Percentiles rank a stretch among this genome's conserved stretches.
Evolutionary conservation across 2,113 vertebrate species (phyloP).

Genomic region (Tinamus guttatus): DNA sequence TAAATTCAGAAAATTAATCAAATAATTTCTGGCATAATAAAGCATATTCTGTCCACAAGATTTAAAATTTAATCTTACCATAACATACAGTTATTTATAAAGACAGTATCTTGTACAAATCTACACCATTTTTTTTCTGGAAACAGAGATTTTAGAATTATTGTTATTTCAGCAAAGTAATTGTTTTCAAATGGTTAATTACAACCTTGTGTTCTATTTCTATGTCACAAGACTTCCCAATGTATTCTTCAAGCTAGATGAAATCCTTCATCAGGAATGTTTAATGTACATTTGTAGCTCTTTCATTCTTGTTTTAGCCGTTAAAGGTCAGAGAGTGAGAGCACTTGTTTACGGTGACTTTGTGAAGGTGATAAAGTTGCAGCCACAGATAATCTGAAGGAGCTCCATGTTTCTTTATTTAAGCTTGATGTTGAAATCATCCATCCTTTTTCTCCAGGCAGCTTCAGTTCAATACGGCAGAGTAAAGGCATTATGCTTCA

Average conservation of each 20-base stretch:
- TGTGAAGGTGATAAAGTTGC: conserved; percentile 37
- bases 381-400: background rate
- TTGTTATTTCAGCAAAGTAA: background rate
- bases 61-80: background rate
- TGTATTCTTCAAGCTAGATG: background rate
- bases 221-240: background rate
- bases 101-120: background rate
- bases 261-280: background rate
- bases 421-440: conserved; percentile 13
- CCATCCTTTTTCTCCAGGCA: conserved; percentile 13
- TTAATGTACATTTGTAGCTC: background rate
- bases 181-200: background rate
- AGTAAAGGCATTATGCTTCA: conserved; percentile 19
- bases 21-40: background rate
- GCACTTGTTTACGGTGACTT: background rate
- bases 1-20: background rate
- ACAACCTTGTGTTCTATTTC: background rate
- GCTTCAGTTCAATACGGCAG: background rate
- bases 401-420: conserved; percentile 26
- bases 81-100: background rate
- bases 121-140: background rate
- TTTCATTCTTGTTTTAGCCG: background rate
- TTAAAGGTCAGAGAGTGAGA: conserved; percentile 17
- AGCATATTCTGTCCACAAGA: background rate
- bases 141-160: background rate